Evolutionary conservation across 2,888 invertebrate species (phyloP).

Genomic region (Metacarcinus magister): DNA sequence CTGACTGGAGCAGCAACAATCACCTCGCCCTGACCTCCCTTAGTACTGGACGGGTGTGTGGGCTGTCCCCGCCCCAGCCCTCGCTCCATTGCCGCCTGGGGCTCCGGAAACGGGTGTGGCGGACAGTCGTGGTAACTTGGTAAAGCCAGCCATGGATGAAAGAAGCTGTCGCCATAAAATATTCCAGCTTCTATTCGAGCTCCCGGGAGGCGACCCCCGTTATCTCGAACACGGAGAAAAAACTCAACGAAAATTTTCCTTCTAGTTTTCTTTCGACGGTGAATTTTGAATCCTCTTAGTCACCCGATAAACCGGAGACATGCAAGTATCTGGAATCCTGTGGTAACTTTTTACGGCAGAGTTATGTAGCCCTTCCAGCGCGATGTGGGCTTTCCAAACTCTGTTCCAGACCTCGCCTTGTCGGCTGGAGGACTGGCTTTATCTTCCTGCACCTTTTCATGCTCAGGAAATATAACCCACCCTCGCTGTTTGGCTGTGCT

Average conservation of each 20-base stretch:
- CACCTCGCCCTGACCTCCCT: slow-evolving; percentile 1
- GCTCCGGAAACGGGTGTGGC: slow-evolving; percentile 72
- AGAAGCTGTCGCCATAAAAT: slow-evolving; percentile 77
- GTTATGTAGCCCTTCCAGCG: slow-evolving; percentile 30
- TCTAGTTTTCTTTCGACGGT: slow-evolving; percentile 39
- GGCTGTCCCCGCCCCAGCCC: neutral
- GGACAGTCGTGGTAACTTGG: slow-evolving; percentile 79
- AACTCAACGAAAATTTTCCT: slow-evolving; percentile 49
- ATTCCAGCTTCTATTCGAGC: slow-evolving; percentile 77
- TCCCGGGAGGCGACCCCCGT: slow-evolving; percentile 72
- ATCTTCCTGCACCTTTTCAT: slow-evolving; percentile 76
- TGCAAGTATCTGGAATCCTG: slow-evolving; percentile 47
- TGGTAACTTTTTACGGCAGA: slow-evolving; percentile 28
- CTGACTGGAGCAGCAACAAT: neutral
- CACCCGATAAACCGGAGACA: slow-evolving; percentile 52
- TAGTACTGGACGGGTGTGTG: neutral
- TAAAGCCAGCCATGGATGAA: slow-evolving; percentile 76
- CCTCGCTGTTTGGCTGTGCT: slow-evolving; percentile 67
- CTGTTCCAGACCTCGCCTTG: slow-evolving; percentile 64
- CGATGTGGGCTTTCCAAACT: slow-evolving; percentile 60
- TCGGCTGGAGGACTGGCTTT: slow-evolving; percentile 63
- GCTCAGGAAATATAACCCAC: slow-evolving; percentile 73
- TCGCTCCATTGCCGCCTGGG: slow-evolving; percentile 73
- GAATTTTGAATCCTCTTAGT: slow-evolving; percentile 48
- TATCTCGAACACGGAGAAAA: slow-evolving; percentile 68